A percentile compares a stretch with the other conserved stretches of the same genome.
phyloP scores from a whole-genome alignment of 2,113 vertebrate genomes.

The Ovis canadensis region DNA sequence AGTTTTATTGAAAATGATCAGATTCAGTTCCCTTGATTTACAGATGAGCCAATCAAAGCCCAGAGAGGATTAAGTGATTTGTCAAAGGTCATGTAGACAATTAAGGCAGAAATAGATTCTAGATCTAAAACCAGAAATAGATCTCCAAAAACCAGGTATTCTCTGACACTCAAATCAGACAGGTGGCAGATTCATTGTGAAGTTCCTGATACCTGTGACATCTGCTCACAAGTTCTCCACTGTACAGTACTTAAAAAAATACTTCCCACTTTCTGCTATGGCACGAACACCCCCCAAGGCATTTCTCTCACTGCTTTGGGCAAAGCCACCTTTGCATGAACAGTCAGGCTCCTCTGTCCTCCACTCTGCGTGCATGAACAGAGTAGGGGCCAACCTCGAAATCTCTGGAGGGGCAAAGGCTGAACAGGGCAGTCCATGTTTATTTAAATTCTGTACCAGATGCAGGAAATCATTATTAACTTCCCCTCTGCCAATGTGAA shows the following conservation, averaged over 20 bases:
- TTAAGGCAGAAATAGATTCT: background rate
- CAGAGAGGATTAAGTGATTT: background rate
- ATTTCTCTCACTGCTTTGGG: background rate
- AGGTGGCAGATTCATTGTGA: background rate
- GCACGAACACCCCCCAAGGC: rapidly evolving
- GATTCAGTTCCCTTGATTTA: background rate
- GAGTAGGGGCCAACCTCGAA: background rate
- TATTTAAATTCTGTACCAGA: background rate
- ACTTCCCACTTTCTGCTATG: background rate
- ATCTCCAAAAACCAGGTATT: background rate
- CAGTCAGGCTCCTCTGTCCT: background rate
- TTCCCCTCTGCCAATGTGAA: background rate
- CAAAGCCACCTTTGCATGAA: background rate
- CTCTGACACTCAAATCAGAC: background rate
- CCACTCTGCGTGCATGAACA: background rate
- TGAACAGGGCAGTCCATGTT: background rate
- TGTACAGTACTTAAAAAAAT: too few species aligned
- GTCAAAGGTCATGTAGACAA: background rate
- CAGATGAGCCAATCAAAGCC: background rate
- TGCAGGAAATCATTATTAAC: background rate
- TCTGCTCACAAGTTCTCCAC: background rate
- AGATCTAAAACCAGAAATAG: background rate
- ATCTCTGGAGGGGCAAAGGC: background rate
- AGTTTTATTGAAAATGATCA: background rate
- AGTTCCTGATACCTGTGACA: background rate